A percentile compares a stretch with the other conserved stretches of the same genome.
phyloP scores from a whole-genome alignment of 2,113 vertebrate genomes.

The Trogon melanurus region DNA sequence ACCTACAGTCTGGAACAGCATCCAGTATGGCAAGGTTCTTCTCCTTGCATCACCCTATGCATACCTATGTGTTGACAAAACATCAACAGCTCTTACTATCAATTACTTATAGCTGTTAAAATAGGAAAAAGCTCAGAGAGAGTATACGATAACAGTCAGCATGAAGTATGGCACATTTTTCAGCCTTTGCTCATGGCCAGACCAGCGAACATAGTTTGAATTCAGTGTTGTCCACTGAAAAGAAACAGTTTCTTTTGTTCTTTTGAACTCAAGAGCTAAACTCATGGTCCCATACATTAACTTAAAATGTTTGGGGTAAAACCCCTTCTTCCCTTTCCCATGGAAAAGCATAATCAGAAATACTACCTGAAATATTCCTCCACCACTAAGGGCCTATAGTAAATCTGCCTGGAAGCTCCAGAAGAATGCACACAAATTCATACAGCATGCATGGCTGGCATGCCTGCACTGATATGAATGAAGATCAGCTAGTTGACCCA shows the following conservation, averaged over 20 bases:
- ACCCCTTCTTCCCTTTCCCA: neutral
- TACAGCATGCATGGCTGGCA: neutral
- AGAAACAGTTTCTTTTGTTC: neutral
- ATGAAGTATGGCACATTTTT: neutral
- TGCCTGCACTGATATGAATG: neutral
- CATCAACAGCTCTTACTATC: neutral
- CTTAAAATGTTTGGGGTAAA: neutral
- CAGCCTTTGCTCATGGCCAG: neutral
- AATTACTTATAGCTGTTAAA: neutral
- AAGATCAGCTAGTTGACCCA: neutral
- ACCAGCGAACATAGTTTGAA: neutral
- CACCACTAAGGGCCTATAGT: neutral
- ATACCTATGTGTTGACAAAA: neutral
- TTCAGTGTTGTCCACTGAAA: neutral
- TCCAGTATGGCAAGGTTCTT: neutral
- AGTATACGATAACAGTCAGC: neutral
- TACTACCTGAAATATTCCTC: neutral
- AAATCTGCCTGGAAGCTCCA: neutral
- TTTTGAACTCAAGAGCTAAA: neutral
- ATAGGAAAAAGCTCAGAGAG: neutral
- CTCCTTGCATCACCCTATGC: neutral
- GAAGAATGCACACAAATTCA: neutral
- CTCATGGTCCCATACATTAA: neutral
- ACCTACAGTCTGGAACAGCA: neutral
- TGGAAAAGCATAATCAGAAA: neutral